These are phyloP conservation scores for Alentia gelatinosa DNA, from an alignment of 2,888 invertebrate genomes.

Conservation along the genomic window DNA sequence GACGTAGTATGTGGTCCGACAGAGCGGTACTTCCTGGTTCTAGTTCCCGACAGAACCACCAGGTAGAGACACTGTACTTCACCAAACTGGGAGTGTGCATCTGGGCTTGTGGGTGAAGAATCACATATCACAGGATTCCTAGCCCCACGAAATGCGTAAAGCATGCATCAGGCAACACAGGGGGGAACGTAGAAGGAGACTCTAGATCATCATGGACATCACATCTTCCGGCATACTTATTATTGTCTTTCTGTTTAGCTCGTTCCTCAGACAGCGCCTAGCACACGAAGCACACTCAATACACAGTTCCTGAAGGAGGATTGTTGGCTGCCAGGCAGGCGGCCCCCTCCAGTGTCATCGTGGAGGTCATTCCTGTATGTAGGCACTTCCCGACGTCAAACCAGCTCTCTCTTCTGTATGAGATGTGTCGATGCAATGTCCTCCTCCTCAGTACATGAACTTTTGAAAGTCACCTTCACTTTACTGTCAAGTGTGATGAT, in stretches of 20 bases:
- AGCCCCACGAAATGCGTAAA: slow-evolving; percentile 36
- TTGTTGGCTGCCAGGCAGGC: too few species aligned
- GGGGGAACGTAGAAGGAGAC: not conserved
- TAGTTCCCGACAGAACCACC: not conserved
- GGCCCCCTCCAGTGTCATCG: too few species aligned
- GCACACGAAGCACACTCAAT: too few species aligned
- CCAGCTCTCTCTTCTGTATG: too few species aligned
- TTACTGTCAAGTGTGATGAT: not conserved
- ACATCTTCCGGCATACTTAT: too few species aligned
- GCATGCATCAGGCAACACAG: not conserved
- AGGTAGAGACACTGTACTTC: not conserved
- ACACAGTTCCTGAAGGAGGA: too few species aligned
- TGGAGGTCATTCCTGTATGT: too few species aligned
- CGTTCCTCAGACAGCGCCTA: too few species aligned
- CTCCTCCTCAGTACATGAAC: not conserved
- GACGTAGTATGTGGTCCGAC: not conserved
- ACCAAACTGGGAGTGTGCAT: slow-evolving; percentile 12
- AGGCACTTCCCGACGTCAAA: too few species aligned
- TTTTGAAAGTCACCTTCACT: not conserved
- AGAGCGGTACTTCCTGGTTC: not conserved
- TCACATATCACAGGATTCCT: slow-evolving; percentile 33
- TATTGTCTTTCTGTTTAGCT: too few species aligned
- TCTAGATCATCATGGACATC: not conserved
- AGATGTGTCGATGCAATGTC: not conserved
- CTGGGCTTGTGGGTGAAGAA: not conserved